phyloP scores from a whole-genome alignment of 1,140 invertebrate genomes.

The Cydia splendana region DNA sequence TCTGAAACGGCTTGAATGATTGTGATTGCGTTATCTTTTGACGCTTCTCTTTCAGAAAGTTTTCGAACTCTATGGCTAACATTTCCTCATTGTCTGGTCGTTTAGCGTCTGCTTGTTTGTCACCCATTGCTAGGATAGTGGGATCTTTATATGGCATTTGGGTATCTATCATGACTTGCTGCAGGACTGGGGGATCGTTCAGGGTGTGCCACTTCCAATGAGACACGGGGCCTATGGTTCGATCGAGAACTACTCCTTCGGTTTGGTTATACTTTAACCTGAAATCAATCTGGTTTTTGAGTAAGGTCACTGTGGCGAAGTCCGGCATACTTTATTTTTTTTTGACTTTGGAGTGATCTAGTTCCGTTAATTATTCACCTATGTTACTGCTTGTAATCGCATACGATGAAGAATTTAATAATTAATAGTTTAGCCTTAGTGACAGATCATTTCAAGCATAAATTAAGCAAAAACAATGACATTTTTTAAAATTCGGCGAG shows the following conservation, averaged over 20 bases:
- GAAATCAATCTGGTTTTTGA: slow-evolving; percentile 30
- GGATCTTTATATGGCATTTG: slow-evolving; percentile 70
- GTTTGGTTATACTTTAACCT: slow-evolving; percentile 75
- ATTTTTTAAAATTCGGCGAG: too few relatives aligned
- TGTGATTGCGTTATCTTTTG: slow-evolving; percentile 66
- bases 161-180: slow-evolving; percentile 74
- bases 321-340: too few relatives aligned
- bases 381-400: too few relatives aligned
- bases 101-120: slow-evolving; percentile 45
- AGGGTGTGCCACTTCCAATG: slow-evolving; percentile 75
- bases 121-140: slow-evolving; percentile 59
- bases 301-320: too few relatives aligned
- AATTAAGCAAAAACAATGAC: too few relatives aligned
- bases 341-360: too few relatives aligned
- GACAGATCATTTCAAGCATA: too few relatives aligned
- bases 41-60: slow-evolving; percentile 71
- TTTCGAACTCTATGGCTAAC: slow-evolving; percentile 72
- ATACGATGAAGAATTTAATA: too few relatives aligned
- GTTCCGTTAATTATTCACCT: too few relatives aligned
- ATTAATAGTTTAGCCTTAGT: too few relatives aligned
- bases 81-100: slow-evolving; percentile 69
- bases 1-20: slow-evolving; percentile 71
- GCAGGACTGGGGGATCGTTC: slow-evolving; percentile 71
- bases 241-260: slow-evolving; percentile 71
- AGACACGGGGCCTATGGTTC: slow-evolving; percentile 62